These are phyloP conservation scores for Hippocampus kuda DNA, from an alignment of 2,797 vertebrate genomes.

Conservation along the genomic window DNA sequence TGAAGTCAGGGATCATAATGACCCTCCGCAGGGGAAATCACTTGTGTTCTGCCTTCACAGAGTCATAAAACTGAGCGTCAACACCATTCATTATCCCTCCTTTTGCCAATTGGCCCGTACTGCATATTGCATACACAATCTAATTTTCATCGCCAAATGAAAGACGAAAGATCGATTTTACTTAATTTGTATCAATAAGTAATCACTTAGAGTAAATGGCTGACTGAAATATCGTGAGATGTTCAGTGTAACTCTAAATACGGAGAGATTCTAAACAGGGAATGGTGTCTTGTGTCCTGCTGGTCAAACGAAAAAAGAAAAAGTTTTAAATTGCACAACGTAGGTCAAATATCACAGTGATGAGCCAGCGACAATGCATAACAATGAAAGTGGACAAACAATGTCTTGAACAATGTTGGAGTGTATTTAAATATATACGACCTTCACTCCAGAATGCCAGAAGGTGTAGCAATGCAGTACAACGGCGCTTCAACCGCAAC, in stretches of 20 bases:
- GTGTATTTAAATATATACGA: background rate
- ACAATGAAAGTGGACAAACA: background rate
- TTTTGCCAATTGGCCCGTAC: constrained; percentile 1
- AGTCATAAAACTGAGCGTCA: constrained; percentile 5
- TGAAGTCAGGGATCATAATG: constrained; percentile 18
- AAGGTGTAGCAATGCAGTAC: background rate
- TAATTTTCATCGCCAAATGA: background rate
- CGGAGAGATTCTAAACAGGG: background rate
- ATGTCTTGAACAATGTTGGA: no score
- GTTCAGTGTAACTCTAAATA: background rate
- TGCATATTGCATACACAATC: background rate
- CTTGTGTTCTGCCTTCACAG: constrained; percentile 10
- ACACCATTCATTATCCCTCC: background rate
- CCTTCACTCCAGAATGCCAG: background rate
- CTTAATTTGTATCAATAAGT: background rate
- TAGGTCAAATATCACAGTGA: background rate
- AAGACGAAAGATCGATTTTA: background rate
- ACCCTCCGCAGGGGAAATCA: constrained; percentile 22
- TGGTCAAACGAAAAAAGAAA: no score
- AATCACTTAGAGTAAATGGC: background rate
- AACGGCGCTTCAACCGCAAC: no score
- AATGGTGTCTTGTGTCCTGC: background rate
- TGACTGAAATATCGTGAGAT: background rate
- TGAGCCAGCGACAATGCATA: background rate
- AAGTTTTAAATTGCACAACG: background rate